Evolutionary conservation across 2,113 vertebrate genomes (phyloP).

Genomic region (Australoheros scitulus): DNA sequence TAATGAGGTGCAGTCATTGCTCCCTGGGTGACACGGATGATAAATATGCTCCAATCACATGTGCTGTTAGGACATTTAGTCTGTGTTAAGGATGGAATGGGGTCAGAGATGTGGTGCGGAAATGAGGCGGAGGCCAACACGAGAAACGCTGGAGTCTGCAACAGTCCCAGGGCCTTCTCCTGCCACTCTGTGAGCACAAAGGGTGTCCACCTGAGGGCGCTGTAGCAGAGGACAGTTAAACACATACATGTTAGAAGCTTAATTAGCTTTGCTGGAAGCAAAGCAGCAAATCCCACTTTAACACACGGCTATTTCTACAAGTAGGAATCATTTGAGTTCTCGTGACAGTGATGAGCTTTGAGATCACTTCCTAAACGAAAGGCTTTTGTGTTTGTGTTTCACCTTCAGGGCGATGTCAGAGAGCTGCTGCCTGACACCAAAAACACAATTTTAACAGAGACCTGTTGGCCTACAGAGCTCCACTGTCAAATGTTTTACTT

Average conservation of each 20-base stretch:
- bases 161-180: slow-evolving; percentile 44
- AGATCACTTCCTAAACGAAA: background rate
- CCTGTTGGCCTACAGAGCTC: too few relatives aligned
- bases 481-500: too few relatives aligned
- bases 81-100: slow-evolving; percentile 63
- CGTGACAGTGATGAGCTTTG: background rate
- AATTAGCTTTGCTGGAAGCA: background rate
- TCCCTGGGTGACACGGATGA: slow-evolving; percentile 56
- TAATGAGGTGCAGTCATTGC: slow-evolving; percentile 59
- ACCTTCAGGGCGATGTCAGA: fast-evolving
- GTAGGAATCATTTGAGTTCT: background rate
- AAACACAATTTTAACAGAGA: background rate
- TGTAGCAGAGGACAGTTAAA: slow-evolving; percentile 64
- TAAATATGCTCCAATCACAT: slow-evolving; percentile 60
- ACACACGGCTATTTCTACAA: background rate
- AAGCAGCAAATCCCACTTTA: background rate
- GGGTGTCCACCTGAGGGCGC: slow-evolving; percentile 66
- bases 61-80: slow-evolving; percentile 55
- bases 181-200: slow-evolving; percentile 42
- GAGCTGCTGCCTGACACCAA: background rate
- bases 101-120: slow-evolving; percentile 42
- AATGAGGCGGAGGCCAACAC: slow-evolving; percentile 34
- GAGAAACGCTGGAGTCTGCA: slow-evolving; percentile 22
- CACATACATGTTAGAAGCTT: background rate
- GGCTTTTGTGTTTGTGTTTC: background rate